These are phyloP conservation scores for Alectoris magna DNA, from an alignment of 2,797 vertebrate genomes.

Conservation along the genomic window DNA sequence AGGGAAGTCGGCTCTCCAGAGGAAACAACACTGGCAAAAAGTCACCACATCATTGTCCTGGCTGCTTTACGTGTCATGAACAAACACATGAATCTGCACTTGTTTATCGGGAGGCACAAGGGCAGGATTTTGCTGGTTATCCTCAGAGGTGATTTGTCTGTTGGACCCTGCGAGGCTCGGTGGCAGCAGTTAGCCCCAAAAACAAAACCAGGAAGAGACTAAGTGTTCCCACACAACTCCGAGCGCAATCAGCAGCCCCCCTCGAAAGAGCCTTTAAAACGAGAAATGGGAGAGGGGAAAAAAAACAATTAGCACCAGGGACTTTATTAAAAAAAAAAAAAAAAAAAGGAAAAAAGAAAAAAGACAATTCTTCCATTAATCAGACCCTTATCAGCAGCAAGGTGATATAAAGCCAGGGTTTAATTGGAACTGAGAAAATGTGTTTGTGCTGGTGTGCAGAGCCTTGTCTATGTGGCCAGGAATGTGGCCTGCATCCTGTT, in stretches of 20 bases:
- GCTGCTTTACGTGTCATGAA: slow-evolving; percentile 20
- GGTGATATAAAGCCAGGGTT: slow-evolving; percentile 60
- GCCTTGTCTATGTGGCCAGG: slow-evolving; percentile 42
- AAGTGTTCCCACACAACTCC: slow-evolving; percentile 69
- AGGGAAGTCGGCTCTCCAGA: neutral
- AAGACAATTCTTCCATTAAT: slow-evolving; percentile 68
- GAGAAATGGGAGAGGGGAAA: slow-evolving; percentile 53
- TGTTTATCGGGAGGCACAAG: slow-evolving; percentile 54
- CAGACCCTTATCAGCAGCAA: slow-evolving; percentile 70
- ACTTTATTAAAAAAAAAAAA: neutral
- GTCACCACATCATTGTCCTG: slow-evolving; percentile 61
- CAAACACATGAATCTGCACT: slow-evolving; percentile 32
- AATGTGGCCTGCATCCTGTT: slow-evolving; percentile 75
- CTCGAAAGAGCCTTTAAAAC: slow-evolving; percentile 54
- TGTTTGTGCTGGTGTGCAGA: slow-evolving; percentile 65
- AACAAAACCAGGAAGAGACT: slow-evolving; percentile 75
- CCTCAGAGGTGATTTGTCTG: slow-evolving; percentile 34
- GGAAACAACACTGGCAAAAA: slow-evolving; percentile 44
- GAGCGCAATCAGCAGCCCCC: slow-evolving; percentile 69
- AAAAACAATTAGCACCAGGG: slow-evolving; percentile 56
- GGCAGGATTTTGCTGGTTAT: slow-evolving; percentile 24
- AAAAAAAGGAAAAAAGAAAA: neutral
- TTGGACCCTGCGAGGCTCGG: slow-evolving; percentile 24
- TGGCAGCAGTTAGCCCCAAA: slow-evolving; percentile 48
- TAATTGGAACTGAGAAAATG: slow-evolving; percentile 47